phyloP scores from a whole-genome alignment of 2,797 vertebrate genomes.

The Crotalus adamanteus region DNA sequence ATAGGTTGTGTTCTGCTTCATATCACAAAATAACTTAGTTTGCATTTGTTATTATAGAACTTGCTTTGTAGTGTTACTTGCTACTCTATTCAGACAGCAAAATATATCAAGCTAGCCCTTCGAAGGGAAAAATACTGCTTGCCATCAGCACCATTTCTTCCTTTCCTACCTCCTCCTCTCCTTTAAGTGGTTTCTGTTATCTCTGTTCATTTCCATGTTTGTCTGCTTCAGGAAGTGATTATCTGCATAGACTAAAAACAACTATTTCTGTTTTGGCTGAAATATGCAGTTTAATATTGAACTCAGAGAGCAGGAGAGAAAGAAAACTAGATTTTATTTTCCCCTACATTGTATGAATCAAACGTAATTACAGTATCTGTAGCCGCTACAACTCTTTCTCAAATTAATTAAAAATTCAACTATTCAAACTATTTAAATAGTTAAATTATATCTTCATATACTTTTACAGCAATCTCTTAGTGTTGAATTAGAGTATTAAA shows the following conservation, averaged over 20 bases:
- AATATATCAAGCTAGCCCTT: neutral
- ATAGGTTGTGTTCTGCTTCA: neutral
- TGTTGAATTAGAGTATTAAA: constrained; percentile 55
- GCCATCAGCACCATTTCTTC: neutral
- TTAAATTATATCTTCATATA: constrained; percentile 33
- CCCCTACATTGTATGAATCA: constrained; percentile 57
- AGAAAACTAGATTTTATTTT: constrained; percentile 49
- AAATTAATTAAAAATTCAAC: constrained; percentile 38
- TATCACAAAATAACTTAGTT: neutral
- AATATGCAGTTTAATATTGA: neutral
- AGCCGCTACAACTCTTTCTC: constrained; percentile 54
- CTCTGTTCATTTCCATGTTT: neutral
- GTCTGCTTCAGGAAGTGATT: neutral
- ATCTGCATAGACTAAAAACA: neutral
- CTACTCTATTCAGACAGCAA: neutral
- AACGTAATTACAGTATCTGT: constrained; percentile 28
- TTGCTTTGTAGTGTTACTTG: neutral
- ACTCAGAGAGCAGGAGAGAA: constrained; percentile 31
- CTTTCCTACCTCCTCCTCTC: neutral
- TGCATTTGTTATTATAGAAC: neutral
- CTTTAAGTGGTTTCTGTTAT: neutral
- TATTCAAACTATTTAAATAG: constrained; percentile 27
- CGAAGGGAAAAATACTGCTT: neutral
- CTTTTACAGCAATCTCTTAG: constrained; percentile 33
- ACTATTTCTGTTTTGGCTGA: neutral